These are phyloP conservation scores for Latrodectus geometricus DNA, from an alignment of 1,140 invertebrate genomes.

Conservation along the genomic window DNA sequence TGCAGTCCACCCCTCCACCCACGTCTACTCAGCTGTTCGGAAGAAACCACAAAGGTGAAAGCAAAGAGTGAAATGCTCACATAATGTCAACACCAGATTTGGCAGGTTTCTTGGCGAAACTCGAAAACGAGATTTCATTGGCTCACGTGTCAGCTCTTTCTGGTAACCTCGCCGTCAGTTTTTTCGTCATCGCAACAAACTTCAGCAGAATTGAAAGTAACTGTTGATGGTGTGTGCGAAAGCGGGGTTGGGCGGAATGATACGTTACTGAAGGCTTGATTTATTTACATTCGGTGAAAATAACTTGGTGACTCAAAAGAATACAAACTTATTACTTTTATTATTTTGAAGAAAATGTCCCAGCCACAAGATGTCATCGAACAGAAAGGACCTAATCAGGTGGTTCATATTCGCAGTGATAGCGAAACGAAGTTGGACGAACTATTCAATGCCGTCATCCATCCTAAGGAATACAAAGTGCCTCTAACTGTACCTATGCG, in stretches of 20 bases:
- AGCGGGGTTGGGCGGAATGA: conserved; percentile 19
- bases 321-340: not conserved
- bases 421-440: conserved; percentile 79
- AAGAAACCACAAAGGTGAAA: not conserved
- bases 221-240: not conserved
- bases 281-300: conserved; percentile 7
- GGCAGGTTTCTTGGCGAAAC: not conserved
- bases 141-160: conserved; percentile 19
- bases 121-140: conserved; percentile 17
- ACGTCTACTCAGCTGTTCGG: not conserved
- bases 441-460: conserved; percentile 91
- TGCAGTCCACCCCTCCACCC: not conserved
- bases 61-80: not conserved
- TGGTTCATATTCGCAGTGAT: conserved; percentile 57
- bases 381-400: conserved; percentile 52
- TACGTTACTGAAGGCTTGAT: conserved; percentile 28
- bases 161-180: conserved; percentile 27
- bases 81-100: not conserved
- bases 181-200: conserved; percentile 24
- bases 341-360: conserved; percentile 51
- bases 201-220: conserved; percentile 5
- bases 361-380: conserved; percentile 53
- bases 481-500: conserved; percentile 86
- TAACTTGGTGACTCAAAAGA: conserved; percentile 30
- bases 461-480: conserved; percentile 83